Evolutionary conservation across 2,113 vertebrate species (phyloP).

Genomic region (Speoplatyrhinus poulsoni): DNA sequence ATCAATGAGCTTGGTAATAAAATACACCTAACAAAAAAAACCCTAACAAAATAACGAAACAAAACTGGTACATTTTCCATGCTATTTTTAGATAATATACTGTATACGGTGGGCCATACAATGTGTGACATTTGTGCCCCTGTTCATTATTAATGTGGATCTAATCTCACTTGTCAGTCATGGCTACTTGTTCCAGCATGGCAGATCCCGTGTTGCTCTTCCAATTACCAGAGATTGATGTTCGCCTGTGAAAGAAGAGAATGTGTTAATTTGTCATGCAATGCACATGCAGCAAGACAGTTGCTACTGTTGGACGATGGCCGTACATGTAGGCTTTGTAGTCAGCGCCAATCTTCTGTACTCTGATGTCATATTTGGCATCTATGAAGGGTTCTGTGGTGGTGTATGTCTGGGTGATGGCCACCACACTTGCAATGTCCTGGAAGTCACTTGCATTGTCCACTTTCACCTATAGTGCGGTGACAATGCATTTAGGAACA

Average conservation of each 20-base stretch:
- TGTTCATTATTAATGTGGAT: slow-evolving; percentile 39
- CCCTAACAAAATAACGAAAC: too few species aligned
- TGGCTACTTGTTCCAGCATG: slow-evolving; percentile 98
- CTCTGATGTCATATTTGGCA: slow-evolving; percentile 97
- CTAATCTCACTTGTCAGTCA: slow-evolving; percentile 92
- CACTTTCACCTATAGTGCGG: slow-evolving; percentile 87
- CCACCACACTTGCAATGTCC: slow-evolving; percentile 98
- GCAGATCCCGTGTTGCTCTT: slow-evolving; percentile 98
- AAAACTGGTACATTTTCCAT: too few species aligned
- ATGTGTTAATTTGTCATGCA: slow-evolving; percentile 19
- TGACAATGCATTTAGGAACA: slow-evolving; percentile 12
- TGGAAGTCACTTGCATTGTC: slow-evolving; percentile 98
- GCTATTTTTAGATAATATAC: background rate
- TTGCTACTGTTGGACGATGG: background rate
- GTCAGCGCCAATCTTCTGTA: slow-evolving; percentile 96
- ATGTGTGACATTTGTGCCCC: slow-evolving; percentile 19
- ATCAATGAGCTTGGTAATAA: too few species aligned
- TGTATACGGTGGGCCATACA: slow-evolving; percentile 28
- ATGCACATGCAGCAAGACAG: background rate
- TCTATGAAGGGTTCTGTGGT: slow-evolving; percentile 96
- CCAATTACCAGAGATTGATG: slow-evolving; percentile 99
- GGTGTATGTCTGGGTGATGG: slow-evolving; percentile 97
- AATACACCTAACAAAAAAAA: too few species aligned
- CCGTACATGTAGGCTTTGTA: slow-evolving; percentile 98
- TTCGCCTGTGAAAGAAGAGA: slow-evolving; percentile 82